Evolutionary conservation across 2,797 vertebrate genomes (phyloP).

Genomic region (Sebastes cheni): DNA sequence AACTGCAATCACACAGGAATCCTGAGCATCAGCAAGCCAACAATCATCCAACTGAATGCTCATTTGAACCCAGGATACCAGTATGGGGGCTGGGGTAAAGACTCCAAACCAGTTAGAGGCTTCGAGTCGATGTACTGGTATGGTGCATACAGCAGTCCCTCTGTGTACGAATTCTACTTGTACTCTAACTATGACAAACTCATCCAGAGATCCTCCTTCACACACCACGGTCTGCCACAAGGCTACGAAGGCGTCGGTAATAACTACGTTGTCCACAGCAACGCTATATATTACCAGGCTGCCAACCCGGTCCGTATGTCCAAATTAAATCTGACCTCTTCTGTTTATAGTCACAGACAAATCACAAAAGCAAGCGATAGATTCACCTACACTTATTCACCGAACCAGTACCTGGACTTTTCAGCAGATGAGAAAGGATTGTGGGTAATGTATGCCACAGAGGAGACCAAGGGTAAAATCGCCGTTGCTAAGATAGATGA

Average conservation of each 20-base stretch:
- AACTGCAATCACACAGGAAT: conserved; percentile 79
- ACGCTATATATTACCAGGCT: conserved; percentile 64
- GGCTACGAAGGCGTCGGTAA: conserved; percentile 44
- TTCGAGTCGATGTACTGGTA: conserved; percentile 72
- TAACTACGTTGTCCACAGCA: conserved; percentile 70
- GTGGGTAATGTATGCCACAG: conserved; percentile 79
- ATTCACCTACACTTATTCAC: conserved; percentile 68
- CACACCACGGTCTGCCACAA: neutral
- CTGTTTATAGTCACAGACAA: conserved; percentile 34
- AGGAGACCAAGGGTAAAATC: conserved; percentile 71
- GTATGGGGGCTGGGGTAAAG: conserved; percentile 73
- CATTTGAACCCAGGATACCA: conserved; percentile 34
- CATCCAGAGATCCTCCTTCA: conserved; percentile 51
- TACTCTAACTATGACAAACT: conserved; percentile 67
- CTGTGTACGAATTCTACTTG: conserved; percentile 45
- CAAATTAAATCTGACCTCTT: conserved; percentile 31
- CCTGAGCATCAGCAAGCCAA: conserved; percentile 64
- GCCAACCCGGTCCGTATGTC: conserved; percentile 30
- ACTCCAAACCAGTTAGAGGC: conserved; percentile 69
- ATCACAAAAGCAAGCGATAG: conserved; percentile 60
- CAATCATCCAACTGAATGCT: conserved; percentile 63
- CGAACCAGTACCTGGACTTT: conserved; percentile 73
- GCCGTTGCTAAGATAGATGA: conserved; percentile 67
- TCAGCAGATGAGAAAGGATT: conserved; percentile 77
- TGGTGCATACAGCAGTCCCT: neutral